Evolutionary conservation across 2,888 invertebrate species (phyloP).

Genomic region (Trypoxylon attenuatum): DNA sequence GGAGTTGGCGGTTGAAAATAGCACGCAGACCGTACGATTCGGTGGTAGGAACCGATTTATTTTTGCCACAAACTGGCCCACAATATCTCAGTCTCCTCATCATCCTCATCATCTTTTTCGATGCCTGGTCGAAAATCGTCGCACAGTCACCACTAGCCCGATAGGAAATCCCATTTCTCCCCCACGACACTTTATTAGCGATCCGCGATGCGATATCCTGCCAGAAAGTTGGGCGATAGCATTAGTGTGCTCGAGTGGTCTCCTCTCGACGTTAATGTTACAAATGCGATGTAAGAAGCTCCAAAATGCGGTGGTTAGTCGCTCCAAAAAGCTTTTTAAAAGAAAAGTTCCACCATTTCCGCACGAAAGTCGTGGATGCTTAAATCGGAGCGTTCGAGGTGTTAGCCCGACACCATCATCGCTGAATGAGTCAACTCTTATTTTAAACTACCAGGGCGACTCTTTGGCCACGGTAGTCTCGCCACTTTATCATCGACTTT

Average conservation of each 20-base stretch:
- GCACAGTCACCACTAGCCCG: background rate
- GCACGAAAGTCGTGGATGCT: too few relatives aligned
- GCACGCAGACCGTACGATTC: slow-evolving; percentile 31
- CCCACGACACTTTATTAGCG: background rate
- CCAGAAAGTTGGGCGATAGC: too few relatives aligned
- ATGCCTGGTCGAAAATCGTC: too few relatives aligned
- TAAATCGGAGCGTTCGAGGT: too few relatives aligned
- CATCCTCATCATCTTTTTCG: background rate
- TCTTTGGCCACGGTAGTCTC: background rate
- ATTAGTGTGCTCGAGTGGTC: too few relatives aligned
- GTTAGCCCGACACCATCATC: background rate
- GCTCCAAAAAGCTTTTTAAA: too few relatives aligned
- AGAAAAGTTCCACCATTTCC: too few relatives aligned
- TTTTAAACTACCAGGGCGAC: background rate
- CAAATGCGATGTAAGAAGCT: too few relatives aligned
- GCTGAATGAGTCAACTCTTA: background rate
- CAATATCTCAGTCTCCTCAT: slow-evolving; percentile 14
- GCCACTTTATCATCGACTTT: background rate
- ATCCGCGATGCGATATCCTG: too few relatives aligned
- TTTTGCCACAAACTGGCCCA: slow-evolving; percentile 38
- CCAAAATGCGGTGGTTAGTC: too few relatives aligned
- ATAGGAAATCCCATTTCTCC: background rate
- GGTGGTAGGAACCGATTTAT: slow-evolving; percentile 36
- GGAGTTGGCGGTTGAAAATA: slow-evolving; percentile 40
- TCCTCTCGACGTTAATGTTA: too few relatives aligned